Evolutionary conservation across 1,140 invertebrate genomes (phyloP).

Genomic region (Vanessa atalanta): DNA sequence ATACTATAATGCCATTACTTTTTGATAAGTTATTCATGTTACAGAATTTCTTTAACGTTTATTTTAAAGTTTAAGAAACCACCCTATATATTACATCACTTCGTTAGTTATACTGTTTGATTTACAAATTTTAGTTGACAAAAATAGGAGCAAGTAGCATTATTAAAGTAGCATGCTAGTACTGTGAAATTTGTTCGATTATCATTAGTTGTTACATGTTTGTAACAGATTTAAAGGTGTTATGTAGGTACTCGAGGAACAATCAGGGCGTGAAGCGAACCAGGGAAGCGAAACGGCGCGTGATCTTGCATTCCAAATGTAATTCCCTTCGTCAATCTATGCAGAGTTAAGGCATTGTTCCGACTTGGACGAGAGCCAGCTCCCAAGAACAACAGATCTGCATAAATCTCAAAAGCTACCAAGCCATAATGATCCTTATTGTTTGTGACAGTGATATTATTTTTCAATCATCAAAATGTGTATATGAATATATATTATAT

Average conservation of each 20-base stretch:
- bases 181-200: neutral
- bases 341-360: conserved; percentile 27
- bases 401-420: conserved; percentile 11
- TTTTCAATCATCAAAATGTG: neutral
- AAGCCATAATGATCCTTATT: conserved; percentile 5
- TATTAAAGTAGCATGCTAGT: neutral
- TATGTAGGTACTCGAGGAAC: neutral
- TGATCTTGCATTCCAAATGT: conserved; percentile 29
- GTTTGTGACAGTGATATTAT: neutral
- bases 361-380: conserved; percentile 17
- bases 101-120: too few relatives aligned
- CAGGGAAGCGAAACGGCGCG: conserved; percentile 20
- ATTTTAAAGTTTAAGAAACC: too few relatives aligned
- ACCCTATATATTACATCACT: too few relatives aligned
- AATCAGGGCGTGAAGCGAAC: conserved; percentile 28
- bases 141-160: too few relatives aligned
- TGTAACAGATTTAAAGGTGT: conserved; percentile 10
- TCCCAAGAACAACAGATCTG: conserved; percentile 4
- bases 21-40: too few relatives aligned
- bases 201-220: conserved; percentile 6
- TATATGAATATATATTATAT: conserved; percentile 3
- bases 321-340: conserved; percentile 26
- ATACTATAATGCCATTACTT: too few relatives aligned
- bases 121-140: too few relatives aligned
- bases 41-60: too few relatives aligned